These are phyloP conservation scores for Matsumurasca onukii DNA, from an alignment of 1,140 invertebrate species.

Conservation along the genomic window DNA sequence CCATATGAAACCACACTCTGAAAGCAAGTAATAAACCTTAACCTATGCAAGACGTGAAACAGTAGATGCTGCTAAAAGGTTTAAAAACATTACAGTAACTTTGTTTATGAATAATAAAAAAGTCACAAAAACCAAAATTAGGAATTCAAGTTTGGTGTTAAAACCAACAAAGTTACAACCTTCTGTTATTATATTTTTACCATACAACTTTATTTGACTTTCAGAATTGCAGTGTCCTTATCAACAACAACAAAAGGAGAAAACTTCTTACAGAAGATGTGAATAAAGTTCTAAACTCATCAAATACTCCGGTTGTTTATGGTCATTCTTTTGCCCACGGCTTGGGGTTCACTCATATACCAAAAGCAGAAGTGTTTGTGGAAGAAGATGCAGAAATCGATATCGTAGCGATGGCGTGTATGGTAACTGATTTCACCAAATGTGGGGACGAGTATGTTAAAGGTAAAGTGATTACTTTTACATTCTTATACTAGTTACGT, in stretches of 20 bases:
- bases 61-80: neutral
- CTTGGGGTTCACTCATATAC: conserved; percentile 30
- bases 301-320: conserved; percentile 28
- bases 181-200: neutral
- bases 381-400: conserved; percentile 35
- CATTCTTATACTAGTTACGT: neutral
- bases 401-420: conserved; percentile 21
- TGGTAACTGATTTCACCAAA: conserved; percentile 25
- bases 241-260: conserved; percentile 34
- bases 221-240: conserved; percentile 30
- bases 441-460: conserved; percentile 33
- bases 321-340: conserved; percentile 31
- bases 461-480: conserved; percentile 30
- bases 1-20: too few relatives aligned
- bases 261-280: conserved; percentile 35
- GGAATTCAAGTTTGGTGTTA: neutral
- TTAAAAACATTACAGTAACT: neutral
- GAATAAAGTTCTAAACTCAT: conserved; percentile 32
- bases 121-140: neutral
- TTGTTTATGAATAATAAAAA: neutral
- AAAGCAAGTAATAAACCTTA: too few relatives aligned
- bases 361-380: conserved; percentile 34
- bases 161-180: neutral
- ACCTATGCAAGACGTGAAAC: neutral
- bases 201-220: conserved; percentile 19